Percentiles rank a stretch among this genome's conserved stretches.
Evolutionary conservation across 2,888 invertebrate genomes (phyloP).

Genomic region (Megastigmus dorsalis): DNA sequence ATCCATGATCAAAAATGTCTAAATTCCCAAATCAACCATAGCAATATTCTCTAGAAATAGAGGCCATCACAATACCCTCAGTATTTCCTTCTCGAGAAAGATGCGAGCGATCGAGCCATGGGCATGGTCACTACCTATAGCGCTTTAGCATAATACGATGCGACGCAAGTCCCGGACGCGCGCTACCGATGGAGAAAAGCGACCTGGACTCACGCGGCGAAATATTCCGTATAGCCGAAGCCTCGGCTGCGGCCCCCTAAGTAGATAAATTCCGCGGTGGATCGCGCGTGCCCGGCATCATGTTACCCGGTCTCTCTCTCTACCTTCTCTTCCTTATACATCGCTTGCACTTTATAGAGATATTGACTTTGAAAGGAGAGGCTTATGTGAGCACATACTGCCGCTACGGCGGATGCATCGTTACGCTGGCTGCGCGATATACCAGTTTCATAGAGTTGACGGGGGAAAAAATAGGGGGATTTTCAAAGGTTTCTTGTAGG

Average conservation of each 20-base stretch:
- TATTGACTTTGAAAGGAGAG: conserved; percentile 3
- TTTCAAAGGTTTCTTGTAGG: conserved; percentile 7
- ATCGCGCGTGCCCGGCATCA: conserved; percentile 44
- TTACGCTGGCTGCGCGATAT: too few relatives aligned
- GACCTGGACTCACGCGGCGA: conserved; percentile 7
- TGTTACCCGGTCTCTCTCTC: conserved; percentile 16
- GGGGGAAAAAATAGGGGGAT: background rate
- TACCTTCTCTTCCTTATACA: background rate
- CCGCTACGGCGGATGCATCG: background rate
- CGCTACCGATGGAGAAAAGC: conserved; percentile 1
- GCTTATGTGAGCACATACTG: background rate
- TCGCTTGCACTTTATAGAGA: background rate
- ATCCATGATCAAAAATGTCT: too few relatives aligned
- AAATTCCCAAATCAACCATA: too few relatives aligned
- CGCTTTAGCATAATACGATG: conserved; percentile 41
- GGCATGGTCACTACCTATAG: too few relatives aligned
- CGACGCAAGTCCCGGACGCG: conserved; percentile 1
- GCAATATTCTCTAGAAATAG: too few relatives aligned
- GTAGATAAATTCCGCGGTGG: conserved; percentile 44
- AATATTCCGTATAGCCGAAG: conserved; percentile 12
- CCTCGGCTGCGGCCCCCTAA: too few relatives aligned
- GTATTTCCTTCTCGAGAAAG: too few relatives aligned
- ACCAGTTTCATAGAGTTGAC: conserved; percentile 1
- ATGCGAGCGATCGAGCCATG: too few relatives aligned
- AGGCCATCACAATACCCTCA: too few relatives aligned